Conservation (phyloP, 2,888 invertebrate species). For the Flabesymbios commensalis region DNA sequence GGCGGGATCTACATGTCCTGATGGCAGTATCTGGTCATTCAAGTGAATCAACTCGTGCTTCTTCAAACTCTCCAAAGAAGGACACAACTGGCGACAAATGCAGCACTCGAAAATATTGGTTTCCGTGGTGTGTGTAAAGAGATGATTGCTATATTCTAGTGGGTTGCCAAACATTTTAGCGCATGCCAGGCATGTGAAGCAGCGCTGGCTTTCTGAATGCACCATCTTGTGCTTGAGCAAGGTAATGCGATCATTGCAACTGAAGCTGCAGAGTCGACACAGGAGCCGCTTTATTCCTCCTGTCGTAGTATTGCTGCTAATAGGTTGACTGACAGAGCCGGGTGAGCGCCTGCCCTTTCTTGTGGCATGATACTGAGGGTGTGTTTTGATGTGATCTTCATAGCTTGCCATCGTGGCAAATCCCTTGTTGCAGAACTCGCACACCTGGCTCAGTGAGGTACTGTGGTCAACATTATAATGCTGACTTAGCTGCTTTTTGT, state of each 20-base stretch:
- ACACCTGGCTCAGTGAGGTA: conserved; percentile 21
- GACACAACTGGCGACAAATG: conserved; percentile 29
- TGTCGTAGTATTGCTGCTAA: too few species aligned
- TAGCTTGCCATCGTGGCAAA: conserved; percentile 25
- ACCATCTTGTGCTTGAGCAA: conserved; percentile 24
- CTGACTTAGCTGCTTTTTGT: conserved; percentile 18
- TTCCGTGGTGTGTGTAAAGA: conserved; percentile 14
- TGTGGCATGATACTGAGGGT: conserved; percentile 25
- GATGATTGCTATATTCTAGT: conserved; percentile 27
- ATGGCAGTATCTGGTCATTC: too few species aligned
- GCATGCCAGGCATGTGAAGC: conserved; percentile 30
- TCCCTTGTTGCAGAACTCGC: conserved; percentile 34
- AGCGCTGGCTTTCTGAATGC: conserved; percentile 19
- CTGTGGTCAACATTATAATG: conserved; percentile 32
- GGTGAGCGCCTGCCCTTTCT: background rate
- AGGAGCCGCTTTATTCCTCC: conserved; percentile 8
- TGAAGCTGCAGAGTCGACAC: conserved; percentile 26
- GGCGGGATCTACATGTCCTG: too few species aligned
- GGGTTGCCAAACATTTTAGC: conserved; percentile 27
- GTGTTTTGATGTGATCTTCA: conserved; percentile 33
- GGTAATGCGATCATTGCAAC: conserved; percentile 16
- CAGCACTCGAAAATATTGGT: conserved; percentile 31
- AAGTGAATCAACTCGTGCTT: conserved; percentile 26
- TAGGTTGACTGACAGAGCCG: background rate
- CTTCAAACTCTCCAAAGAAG: conserved; percentile 14